Percentiles rank a stretch among this genome's conserved stretches.
These are phyloP conservation scores for Noctilio leporinus DNA, from an alignment of 2,113 vertebrate genomes.

Conservation along the genomic window DNA sequence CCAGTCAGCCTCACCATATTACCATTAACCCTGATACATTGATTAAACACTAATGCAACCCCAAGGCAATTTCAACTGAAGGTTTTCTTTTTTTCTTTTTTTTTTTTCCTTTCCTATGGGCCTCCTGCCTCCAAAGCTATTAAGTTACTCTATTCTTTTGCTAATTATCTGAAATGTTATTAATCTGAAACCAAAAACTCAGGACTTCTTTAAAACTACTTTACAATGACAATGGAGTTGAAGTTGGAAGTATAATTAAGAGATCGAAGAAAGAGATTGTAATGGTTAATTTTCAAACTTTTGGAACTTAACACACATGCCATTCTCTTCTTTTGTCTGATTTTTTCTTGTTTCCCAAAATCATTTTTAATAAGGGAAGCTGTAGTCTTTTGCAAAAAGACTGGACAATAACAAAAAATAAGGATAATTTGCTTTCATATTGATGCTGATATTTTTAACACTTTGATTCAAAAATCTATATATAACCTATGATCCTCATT, in stretches of 20 bases:
- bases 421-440: neutral
- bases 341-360: neutral
- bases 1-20: neutral
- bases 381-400: neutral
- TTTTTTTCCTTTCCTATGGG: neutral
- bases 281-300: conserved; percentile 39
- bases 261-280: conserved; percentile 34
- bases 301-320: neutral
- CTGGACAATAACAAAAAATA: neutral
- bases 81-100: neutral
- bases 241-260: conserved; percentile 55
- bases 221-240: conserved; percentile 7
- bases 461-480: neutral
- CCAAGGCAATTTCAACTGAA: conserved; percentile 42
- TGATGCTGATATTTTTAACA: neutral
- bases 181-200: conserved; percentile 51
- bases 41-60: conserved; percentile 57
- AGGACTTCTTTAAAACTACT: conserved; percentile 45
- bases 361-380: neutral
- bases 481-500: neutral
- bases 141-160: conserved; percentile 38
- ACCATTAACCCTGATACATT: neutral
- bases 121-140: conserved; percentile 38
- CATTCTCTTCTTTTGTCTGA: neutral
- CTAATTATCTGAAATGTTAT: conserved; percentile 65